phyloP scores from a whole-genome alignment of 2,797 vertebrate species.

The Borostomias antarcticus region DNA sequence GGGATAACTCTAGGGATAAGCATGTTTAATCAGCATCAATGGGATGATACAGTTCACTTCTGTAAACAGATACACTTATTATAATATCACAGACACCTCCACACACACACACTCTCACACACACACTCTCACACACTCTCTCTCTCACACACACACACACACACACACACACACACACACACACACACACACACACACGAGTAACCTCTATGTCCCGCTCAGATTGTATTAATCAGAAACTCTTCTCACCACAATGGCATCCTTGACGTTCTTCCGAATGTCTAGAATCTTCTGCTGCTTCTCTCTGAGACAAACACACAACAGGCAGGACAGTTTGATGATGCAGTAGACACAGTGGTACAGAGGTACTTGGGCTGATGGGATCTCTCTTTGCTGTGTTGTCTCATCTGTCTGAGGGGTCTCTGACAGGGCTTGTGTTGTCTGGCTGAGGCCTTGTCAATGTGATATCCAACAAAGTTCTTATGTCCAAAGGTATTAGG shows the following conservation, averaged over 20 bases:
- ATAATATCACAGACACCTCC: background rate
- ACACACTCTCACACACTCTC: background rate
- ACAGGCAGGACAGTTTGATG: background rate
- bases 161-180: background rate
- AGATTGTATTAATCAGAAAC: background rate
- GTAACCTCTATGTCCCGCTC: too few species aligned
- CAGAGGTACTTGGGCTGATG: too few species aligned
- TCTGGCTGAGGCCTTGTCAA: too few species aligned
- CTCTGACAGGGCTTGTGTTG: too few species aligned
- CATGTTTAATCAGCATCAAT: slow-evolving; percentile 60
- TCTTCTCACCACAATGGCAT: slow-evolving; percentile 93
- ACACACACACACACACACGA: background rate
- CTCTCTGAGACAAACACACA: slow-evolving; percentile 79
- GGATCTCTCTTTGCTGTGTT: background rate
- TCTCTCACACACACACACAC: background rate
- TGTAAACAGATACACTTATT: slow-evolving; percentile 7
- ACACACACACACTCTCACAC: slow-evolving; percentile 1
- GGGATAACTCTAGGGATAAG: slow-evolving; percentile 53
- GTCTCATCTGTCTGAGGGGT: too few species aligned
- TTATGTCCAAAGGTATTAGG: too few species aligned
- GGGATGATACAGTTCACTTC: slow-evolving; percentile 32
- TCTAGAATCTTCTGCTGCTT: slow-evolving; percentile 96
- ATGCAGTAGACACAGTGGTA: too few species aligned
- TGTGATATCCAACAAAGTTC: too few species aligned
- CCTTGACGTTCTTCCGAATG: slow-evolving; percentile 98